Conservation (phyloP, 2,888 invertebrate species). For the Melanostoma mellinum region DNA sequence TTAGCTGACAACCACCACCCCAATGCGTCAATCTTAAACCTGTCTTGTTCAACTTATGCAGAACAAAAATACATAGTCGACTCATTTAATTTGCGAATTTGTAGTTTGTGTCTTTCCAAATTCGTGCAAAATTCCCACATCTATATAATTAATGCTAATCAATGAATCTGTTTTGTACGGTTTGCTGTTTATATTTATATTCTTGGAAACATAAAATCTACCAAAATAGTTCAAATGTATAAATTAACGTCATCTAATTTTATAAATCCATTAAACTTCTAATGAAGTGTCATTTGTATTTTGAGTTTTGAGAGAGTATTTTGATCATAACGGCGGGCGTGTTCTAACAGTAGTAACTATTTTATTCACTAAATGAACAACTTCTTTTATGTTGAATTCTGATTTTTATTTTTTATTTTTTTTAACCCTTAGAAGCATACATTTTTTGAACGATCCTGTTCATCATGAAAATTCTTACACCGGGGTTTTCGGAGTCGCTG, state of each 20-base stretch:
- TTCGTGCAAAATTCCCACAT: slow-evolving; percentile 42
- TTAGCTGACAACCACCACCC: not conserved
- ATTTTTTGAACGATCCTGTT: no score
- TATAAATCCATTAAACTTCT: not conserved
- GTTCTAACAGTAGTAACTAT: not conserved
- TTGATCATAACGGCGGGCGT: slow-evolving; percentile 9
- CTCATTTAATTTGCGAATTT: slow-evolving; percentile 17
- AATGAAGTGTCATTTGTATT: slow-evolving; percentile 12
- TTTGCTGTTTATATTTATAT: slow-evolving; percentile 8
- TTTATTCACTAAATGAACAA: no score
- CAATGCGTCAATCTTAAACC: slow-evolving; percentile 25
- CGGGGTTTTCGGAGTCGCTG: no score
- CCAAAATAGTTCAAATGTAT: slow-evolving; percentile 33
- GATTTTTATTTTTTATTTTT: not conserved
- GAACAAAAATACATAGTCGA: slow-evolving; percentile 19
- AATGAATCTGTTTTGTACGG: not conserved
- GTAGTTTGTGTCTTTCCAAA: slow-evolving; percentile 28
- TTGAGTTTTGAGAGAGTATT: slow-evolving; percentile 1
- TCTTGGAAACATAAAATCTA: slow-evolving; percentile 16
- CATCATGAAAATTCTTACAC: no score
- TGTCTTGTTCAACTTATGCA: slow-evolving; percentile 25
- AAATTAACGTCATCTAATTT: slow-evolving; percentile 28
- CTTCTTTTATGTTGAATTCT: no score
- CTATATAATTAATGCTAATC: slow-evolving; percentile 35
- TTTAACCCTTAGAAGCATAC: no score